Percentiles rank a stretch among this genome's conserved stretches.
Evolutionary conservation across 37 sponge, comb jelly and placozoan genomes (phyloP).

Genomic region (Haliclona indistincta): DNA sequence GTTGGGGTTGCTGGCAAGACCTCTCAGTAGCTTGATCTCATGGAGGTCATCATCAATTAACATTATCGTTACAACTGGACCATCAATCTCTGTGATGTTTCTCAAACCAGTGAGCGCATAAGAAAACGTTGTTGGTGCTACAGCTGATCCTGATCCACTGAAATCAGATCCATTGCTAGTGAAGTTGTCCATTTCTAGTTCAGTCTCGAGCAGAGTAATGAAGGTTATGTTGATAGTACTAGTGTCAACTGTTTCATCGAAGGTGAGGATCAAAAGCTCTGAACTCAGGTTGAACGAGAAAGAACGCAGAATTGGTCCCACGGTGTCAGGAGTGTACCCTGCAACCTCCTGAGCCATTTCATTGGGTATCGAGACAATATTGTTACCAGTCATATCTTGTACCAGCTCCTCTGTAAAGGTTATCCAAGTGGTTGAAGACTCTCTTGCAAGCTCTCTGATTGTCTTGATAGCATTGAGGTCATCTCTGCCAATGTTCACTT

Average conservation of each 20-base stretch:
- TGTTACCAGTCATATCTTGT: slow-evolving; percentile 70
- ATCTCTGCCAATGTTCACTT: slow-evolving; percentile 50
- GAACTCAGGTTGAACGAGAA: slow-evolving; percentile 83
- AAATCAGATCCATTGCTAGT: slow-evolving; percentile 6
- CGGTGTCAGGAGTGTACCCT: slow-evolving; percentile 51
- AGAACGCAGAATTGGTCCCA: slow-evolving; percentile 46
- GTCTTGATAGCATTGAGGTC: slow-evolving; percentile 85
- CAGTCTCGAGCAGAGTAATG: slow-evolving; percentile 34
- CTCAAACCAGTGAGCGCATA: slow-evolving; percentile 49
- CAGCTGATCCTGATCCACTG: not conserved
- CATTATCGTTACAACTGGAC: slow-evolving; percentile 42
- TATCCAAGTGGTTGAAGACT: slow-evolving; percentile 53
- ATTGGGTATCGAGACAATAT: slow-evolving; percentile 49
- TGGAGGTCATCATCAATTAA: slow-evolving; percentile 74
- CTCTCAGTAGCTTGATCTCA: slow-evolving; percentile 76
- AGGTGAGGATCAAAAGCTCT: slow-evolving; percentile 75
- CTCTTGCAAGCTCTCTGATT: slow-evolving; percentile 59
- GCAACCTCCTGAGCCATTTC: slow-evolving; percentile 29
- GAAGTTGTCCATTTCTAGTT: not conserved
- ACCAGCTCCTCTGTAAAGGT: slow-evolving; percentile 40
- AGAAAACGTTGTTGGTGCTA: not conserved
- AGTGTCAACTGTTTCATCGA: slow-evolving; percentile 87
- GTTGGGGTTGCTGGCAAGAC: slow-evolving; percentile 63
- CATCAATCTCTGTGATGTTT: slow-evolving; percentile 43
- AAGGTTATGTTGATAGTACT: slow-evolving; percentile 58